Evolutionary conservation across 2,888 invertebrate genomes (phyloP), one percentile per base, ranked within the genome.

Genomic region (Sabellastarte sp.): DNA sequence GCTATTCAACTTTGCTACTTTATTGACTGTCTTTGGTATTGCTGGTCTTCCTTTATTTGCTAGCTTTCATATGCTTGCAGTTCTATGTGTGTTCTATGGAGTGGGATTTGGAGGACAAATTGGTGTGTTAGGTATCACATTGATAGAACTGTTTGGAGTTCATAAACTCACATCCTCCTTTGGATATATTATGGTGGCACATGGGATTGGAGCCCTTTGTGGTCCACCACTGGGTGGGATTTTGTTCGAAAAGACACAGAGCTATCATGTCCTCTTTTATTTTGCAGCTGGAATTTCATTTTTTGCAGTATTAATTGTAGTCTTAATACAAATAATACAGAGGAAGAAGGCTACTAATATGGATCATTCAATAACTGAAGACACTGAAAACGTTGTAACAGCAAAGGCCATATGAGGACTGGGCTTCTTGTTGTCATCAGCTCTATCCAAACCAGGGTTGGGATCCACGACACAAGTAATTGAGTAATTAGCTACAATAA

Each of bases 151-250:
- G 53, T 53, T 53, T 26, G 53, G 53, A 10, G 53, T 53, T 10
- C 53, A 53, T 15, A 10, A 26, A 26, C 53, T 53, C 15, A 26
- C 53, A 15, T 20, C 5, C 20, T 10, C 53, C 20, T 53, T 20
- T 26, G 53, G 53, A 5, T 26, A n/a, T 26, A 10, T n/a, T 10
- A 53, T n/a, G 20, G 26, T 53, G 5, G 53, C 20, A 5, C 20
- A 53, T 26, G 53, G 53, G 28, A 5, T 26, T 10, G 53, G 53
- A 20, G 53, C 53, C 5, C 28, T 26, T 26, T 10, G 10, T 26
- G 53, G 53, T 15, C 53, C 53, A 53, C 53, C 53, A 20, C 5
- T 53, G 5, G 53, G 53, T 26, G 53, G 53, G 20, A 26, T 26
- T 5, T 26, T 53, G 20, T 26, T 24, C 5, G 20, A 53, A 26